Base-by-base conservation (phyloP, 2,888 invertebrate species). In the Axea sp. region DNA sequence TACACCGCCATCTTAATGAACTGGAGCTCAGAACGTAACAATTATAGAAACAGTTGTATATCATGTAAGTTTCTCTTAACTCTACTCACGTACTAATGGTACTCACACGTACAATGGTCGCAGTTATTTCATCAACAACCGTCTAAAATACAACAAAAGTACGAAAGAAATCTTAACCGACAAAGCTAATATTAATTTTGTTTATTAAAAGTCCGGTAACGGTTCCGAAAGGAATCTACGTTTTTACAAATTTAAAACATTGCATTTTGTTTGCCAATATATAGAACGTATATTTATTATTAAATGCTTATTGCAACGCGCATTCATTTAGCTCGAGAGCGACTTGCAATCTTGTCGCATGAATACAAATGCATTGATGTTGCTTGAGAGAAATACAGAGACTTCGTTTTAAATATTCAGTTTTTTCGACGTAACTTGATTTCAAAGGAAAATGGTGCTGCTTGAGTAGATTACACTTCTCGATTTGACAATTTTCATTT, bases 21-120 rank as follows among this genome's bases (percentile, higher is more conserved):
- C 86, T 87, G 87, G 87, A 87, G 86, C 86, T 87, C 86, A 86
- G 84, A 87, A 86, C 86, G 83, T 87, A 87, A 86, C 85, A 85
- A 84, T 80, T 84, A 73, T 82, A 82, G 81, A 84, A 84, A 87
- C 84, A 85, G 84, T 86, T 86, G 33, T 82, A 81, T 84, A 83
- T 82, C 85, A 86, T 87, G 87, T 87, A 87, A 87, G 87, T 87
- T 76, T 78, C 73, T 79, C 78, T 80, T 84, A 77, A 83, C 82
- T 85, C 59, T 64, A 65, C 53, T 60, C 74, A 69, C 82, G 78
- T 81, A 82, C 80, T 82, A 81, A 80, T 83, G 80, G 76, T 77
- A 76, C 78, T 79, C 22, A 62, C 37, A 67, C 33, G 28, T 57
- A 35, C 30, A 62, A 17, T 49, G 24, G 35, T 22, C 26, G 12